Conservation (phyloP, 2,797 vertebrate species). For the Octomys mimax region DNA sequence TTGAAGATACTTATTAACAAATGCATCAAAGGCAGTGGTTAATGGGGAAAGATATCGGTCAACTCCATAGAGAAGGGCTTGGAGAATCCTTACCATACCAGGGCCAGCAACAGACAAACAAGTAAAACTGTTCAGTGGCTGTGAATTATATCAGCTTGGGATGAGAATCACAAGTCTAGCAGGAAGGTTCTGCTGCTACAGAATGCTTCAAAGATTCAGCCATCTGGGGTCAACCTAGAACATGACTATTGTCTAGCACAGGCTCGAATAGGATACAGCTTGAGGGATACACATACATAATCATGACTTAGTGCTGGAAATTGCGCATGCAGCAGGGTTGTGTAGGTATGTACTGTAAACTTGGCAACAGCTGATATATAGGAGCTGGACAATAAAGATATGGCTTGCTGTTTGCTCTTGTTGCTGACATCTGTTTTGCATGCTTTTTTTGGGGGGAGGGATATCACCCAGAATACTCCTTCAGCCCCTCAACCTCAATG, state of each 20-base stretch:
- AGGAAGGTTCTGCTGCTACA: neutral
- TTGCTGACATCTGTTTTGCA: neutral
- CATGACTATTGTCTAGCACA: neutral
- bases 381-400: neutral
- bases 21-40: neutral
- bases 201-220: neutral
- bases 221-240: neutral
- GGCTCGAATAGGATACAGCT: neutral
- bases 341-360: neutral
- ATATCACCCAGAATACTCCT: neutral
- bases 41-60: too few species aligned
- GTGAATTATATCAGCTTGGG: neutral
- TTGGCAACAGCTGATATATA: neutral
- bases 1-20: neutral
- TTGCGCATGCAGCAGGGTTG: neutral
- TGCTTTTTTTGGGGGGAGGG: neutral
- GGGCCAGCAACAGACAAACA: neutral
- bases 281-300: neutral
- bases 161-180: neutral
- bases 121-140: too few species aligned
- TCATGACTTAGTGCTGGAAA: neutral
- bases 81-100: rapidly evolving
- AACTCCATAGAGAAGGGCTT: neutral
- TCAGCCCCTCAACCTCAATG: neutral
- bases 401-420: neutral